A percentile compares a stretch with the other conserved stretches of the same genome.
Conservation (phyloP, 1,140 invertebrate species). For the Micrasema minimum region DNA sequence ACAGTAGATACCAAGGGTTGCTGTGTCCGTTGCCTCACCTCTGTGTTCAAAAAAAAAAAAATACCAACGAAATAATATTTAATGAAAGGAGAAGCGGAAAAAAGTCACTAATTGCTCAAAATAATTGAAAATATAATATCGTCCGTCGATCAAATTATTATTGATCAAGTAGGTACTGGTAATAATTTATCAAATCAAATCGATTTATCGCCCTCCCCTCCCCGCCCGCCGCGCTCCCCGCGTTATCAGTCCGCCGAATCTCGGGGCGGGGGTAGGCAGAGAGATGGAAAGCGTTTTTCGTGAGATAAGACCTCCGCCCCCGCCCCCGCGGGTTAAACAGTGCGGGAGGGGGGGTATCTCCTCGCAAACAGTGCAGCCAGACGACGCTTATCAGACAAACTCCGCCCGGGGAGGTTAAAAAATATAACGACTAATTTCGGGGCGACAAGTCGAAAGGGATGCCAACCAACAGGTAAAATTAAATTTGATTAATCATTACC, state of each 20-base stretch:
- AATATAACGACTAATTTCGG: background rate
- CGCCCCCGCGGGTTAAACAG: constrained; percentile 6
- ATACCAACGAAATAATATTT: no score
- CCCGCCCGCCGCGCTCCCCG: constrained; percentile 1
- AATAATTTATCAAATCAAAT: constrained; percentile 46
- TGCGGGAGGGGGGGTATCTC: constrained; percentile 1
- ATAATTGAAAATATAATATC: background rate
- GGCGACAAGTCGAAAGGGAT: background rate
- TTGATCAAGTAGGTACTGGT: no score
- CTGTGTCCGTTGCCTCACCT: no score
- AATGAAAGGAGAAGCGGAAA: no score
- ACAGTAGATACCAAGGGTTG: no score
- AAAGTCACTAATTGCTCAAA: background rate
- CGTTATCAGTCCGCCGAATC: constrained; percentile 44
- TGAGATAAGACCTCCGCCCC: constrained; percentile 48
- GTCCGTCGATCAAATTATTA: background rate
- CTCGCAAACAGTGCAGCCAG: constrained; percentile 50
- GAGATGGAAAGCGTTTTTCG: constrained; percentile 54
- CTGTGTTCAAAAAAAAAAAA: no score
- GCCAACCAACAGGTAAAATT: no score
- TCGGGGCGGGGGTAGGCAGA: constrained; percentile 34
- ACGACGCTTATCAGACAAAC: constrained; percentile 52
- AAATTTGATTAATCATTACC: no score
- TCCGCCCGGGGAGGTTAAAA: constrained; percentile 7
- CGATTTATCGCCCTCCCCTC: constrained; percentile 40